Evolutionary conservation across 2,888 invertebrate species (phyloP), one percentile per base, ranked within the genome.

Genomic region (Ochropleura leucogaster): DNA sequence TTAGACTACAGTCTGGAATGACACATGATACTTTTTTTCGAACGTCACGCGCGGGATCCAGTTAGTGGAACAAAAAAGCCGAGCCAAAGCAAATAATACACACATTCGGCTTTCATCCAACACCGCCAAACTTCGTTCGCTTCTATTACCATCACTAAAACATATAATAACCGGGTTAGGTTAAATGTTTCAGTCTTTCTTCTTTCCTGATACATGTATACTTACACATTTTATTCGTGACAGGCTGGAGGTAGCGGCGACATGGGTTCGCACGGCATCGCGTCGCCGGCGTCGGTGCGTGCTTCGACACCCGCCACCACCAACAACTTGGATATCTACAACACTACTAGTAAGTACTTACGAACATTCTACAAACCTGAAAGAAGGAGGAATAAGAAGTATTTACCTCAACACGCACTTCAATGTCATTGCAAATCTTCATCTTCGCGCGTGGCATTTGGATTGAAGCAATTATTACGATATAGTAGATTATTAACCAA

Each of bases 301-400:
- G 93, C 94, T 16, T 92, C 95, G 55, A 94, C 95, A 0, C 94
- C 95, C 0, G 93, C 94, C 42, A 81, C 91, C 66, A 86, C 90
- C 74, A 90, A 88, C 83, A 79, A 90, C n/a, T 72, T 93, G n/a
- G 85, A 89, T 75, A 90, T 92, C 42, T 94, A 71, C 18, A 62
- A 93, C 78, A 83, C 92, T 79, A 83, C 92, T 12, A 91, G 93
- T 92, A 75, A 89, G 86, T 85, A 60, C 30, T 65, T 30, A 0
- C 8, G 8, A 40, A n/a, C 16, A 57, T 66, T 60, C 60, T 46
- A 40, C 5, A 60, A 60, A 44, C 0, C 60, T 42, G n/a, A 62
- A 60, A 44, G 62, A 44, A 44, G 12, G n/a, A n/a, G 30, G 16
- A 59, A n/a, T n/a, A n/a, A n/a, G n/a, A n/a, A n/a, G n/a, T n/a